phyloP scores from a whole-genome alignment of 2,113 vertebrate species.

The Canis aureus region DNA sequence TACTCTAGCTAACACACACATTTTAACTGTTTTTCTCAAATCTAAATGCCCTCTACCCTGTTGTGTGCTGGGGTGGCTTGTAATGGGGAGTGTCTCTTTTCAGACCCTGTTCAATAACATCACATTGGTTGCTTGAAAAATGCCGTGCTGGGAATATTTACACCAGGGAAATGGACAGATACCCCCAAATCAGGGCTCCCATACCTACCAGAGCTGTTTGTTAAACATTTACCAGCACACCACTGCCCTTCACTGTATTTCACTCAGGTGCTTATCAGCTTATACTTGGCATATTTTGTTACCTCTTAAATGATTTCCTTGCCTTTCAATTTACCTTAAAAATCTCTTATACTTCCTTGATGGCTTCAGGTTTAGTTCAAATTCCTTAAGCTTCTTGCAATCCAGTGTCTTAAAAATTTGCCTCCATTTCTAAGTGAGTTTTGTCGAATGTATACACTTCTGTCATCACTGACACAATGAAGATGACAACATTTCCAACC shows the following conservation, averaged over 20 bases:
- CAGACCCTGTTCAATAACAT: background rate
- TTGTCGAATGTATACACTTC: background rate
- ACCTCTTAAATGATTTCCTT: background rate
- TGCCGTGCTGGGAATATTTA: background rate
- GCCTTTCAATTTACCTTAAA: background rate
- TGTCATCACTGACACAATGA: background rate
- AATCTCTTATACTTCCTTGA: background rate
- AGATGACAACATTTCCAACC: background rate
- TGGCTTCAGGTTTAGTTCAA: background rate
- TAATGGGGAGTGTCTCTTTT: background rate
- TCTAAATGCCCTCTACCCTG: background rate
- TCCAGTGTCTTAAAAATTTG: background rate
- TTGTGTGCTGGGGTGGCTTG: background rate
- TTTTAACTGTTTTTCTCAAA: background rate
- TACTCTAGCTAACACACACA: background rate
- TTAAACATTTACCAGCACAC: background rate
- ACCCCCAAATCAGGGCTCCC: background rate
- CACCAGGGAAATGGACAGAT: background rate
- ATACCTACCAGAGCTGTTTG: background rate
- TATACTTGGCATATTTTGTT: background rate
- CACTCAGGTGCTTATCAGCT: background rate
- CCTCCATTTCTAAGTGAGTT: background rate
- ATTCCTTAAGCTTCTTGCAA: background rate
- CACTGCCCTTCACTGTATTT: background rate
- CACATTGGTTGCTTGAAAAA: background rate